phyloP scores from a whole-genome alignment of 2,113 vertebrate genomes.

The Upupa epops region DNA sequence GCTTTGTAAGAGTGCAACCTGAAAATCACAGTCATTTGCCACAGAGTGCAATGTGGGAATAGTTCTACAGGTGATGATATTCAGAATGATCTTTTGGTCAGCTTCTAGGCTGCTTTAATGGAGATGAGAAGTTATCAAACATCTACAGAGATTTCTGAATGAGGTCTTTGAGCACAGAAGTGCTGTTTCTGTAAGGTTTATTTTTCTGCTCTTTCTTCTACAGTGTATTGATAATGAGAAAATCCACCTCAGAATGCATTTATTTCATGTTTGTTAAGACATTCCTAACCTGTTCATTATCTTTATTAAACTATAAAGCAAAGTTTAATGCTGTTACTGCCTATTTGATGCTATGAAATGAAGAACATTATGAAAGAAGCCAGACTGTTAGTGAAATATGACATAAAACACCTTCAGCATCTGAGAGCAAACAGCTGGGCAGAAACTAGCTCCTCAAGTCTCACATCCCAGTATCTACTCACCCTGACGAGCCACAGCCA shows the following conservation, averaged over 20 bases:
- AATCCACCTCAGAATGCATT: neutral
- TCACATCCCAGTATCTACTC: neutral
- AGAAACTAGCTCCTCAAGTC: neutral
- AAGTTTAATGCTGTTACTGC: neutral
- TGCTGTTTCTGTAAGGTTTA: neutral
- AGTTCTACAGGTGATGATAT: neutral
- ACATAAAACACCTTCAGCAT: neutral
- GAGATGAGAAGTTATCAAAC: neutral
- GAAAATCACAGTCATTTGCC: conserved; percentile 15
- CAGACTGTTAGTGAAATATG: neutral
- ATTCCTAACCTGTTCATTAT: conserved; percentile 1
- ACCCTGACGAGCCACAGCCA: neutral
- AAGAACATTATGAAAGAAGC: neutral
- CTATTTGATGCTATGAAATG: neutral
- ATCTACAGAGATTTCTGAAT: neutral
- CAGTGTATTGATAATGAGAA: neutral
- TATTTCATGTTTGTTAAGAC: neutral
- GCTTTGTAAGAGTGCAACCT: neutral
- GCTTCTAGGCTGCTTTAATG: neutral
- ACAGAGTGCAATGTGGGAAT: neutral
- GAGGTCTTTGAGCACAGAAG: neutral
- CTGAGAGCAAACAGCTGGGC: neutral
- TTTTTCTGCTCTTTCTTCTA: neutral
- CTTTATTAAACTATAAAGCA: conserved; percentile 26
- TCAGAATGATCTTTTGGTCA: conserved; percentile 7